Evolutionary conservation across 2,797 vertebrate genomes (phyloP).

Genomic region (Xiphorhynchus erythropygius): DNA sequence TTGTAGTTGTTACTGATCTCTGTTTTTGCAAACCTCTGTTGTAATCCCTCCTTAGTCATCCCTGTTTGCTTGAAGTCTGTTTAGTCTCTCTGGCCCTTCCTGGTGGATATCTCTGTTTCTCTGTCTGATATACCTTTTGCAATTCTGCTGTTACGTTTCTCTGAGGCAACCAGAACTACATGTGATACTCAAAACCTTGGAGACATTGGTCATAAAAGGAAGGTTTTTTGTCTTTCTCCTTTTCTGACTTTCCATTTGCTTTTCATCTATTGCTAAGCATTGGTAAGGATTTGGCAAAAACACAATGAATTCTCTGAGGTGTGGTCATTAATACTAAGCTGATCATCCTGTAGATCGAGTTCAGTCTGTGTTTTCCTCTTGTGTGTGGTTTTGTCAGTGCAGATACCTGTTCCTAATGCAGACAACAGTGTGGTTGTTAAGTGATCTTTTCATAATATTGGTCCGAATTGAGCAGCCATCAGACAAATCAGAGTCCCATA

Average conservation of each 20-base stretch:
- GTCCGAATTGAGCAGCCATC: background rate
- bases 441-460: background rate
- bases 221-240: background rate
- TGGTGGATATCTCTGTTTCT: background rate
- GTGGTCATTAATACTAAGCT: background rate
- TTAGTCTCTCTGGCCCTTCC: background rate
- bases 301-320: background rate
- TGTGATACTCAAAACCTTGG: background rate
- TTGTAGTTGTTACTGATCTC: background rate
- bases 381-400: background rate
- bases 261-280: background rate
- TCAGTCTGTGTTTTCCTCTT: background rate
- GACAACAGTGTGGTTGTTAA: background rate
- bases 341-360: background rate
- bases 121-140: background rate
- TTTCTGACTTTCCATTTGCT: background rate
- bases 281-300: background rate
- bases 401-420: background rate
- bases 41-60: background rate
- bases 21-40: background rate
- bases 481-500: background rate
- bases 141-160: background rate
- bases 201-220: background rate
- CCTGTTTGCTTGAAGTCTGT: background rate
- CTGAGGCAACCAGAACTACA: background rate